Percentiles rank a stretch among this genome's conserved stretches.
Evolutionary conservation across 2,888 invertebrate genomes (phyloP).

Genomic region (Lymantria monacha): DNA sequence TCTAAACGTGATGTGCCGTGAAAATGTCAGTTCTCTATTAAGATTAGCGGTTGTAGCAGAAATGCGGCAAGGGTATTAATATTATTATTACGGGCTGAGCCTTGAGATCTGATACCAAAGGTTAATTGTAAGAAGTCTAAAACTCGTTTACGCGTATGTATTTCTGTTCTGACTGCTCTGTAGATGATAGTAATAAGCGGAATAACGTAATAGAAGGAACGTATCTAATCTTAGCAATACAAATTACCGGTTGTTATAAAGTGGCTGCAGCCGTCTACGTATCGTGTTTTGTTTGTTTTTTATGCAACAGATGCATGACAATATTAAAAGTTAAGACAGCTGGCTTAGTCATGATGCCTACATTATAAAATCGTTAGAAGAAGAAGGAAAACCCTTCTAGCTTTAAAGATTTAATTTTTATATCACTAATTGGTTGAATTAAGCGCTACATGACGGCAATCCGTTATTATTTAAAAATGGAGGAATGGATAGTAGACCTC

Average conservation of each 20-base stretch:
- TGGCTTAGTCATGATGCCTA: constrained; percentile 23
- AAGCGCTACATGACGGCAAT: too few relatives aligned
- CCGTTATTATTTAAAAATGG: too few relatives aligned
- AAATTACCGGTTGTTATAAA: constrained; percentile 23
- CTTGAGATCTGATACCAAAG: too few relatives aligned
- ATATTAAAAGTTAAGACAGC: constrained; percentile 34
- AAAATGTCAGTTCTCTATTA: too few relatives aligned
- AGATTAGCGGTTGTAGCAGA: too few relatives aligned
- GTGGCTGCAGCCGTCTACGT: constrained; percentile 42
- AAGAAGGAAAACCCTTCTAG: not conserved
- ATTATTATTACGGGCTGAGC: too few relatives aligned
- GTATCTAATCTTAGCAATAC: constrained; percentile 21
- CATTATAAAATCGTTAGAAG: too few relatives aligned
- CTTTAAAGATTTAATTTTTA: too few relatives aligned
- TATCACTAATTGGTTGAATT: too few relatives aligned
- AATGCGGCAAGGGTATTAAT: too few relatives aligned
- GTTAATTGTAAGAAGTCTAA: not conserved
- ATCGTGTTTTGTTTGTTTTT: constrained; percentile 28
- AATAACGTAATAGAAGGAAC: constrained; percentile 5
- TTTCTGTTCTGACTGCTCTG: not conserved
- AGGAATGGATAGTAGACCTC: too few relatives aligned
- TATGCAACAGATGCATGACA: constrained; percentile 32
- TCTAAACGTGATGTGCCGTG: too few relatives aligned
- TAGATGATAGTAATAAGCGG: constrained; percentile 3
- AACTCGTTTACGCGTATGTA: not conserved